phyloP scores from a whole-genome alignment of 2,888 invertebrate genomes.

The Dryocosmus kuriphilus region DNA sequence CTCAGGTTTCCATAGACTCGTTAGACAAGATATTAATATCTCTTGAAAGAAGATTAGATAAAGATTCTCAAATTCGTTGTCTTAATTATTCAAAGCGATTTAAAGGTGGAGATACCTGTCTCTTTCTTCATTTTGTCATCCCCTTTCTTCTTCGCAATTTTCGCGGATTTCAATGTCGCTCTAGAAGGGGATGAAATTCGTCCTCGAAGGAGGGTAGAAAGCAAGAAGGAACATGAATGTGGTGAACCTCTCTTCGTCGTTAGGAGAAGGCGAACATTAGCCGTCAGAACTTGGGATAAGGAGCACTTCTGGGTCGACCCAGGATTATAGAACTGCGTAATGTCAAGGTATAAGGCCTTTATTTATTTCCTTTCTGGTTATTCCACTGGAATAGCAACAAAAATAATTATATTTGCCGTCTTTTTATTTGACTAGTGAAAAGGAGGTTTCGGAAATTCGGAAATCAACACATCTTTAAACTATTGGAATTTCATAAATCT shows the following conservation, averaged over 20 bases:
- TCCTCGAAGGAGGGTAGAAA: not conserved
- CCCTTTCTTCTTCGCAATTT: constrained; percentile 5
- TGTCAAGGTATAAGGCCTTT: constrained; percentile 43
- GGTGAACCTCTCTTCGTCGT: constrained; percentile 60
- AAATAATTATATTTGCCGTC: too few species aligned
- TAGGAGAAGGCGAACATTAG: constrained; percentile 62
- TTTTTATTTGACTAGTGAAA: too few species aligned
- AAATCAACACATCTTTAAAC: too few species aligned
- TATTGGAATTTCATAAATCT: too few species aligned
- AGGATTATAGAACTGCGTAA: constrained; percentile 57
- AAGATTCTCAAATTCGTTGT: constrained; percentile 53
- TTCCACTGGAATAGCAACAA: too few species aligned
- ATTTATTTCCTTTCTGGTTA: constrained; percentile 35
- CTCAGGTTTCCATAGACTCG: too few species aligned
- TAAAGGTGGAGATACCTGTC: constrained; percentile 48
- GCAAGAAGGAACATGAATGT: constrained; percentile 44
- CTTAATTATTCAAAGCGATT: constrained; percentile 57
- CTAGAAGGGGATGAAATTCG: constrained; percentile 10
- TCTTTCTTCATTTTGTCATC: constrained; percentile 40
- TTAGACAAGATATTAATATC: constrained; percentile 2
- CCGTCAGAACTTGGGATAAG: constrained; percentile 59
- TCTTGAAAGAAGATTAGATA: constrained; percentile 53
- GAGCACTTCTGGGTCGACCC: constrained; percentile 54
- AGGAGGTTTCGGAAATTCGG: too few species aligned
- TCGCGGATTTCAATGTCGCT: constrained; percentile 16